Conservation (phyloP, 1,140 invertebrate species). For the Lucilia cuprina region DNA sequence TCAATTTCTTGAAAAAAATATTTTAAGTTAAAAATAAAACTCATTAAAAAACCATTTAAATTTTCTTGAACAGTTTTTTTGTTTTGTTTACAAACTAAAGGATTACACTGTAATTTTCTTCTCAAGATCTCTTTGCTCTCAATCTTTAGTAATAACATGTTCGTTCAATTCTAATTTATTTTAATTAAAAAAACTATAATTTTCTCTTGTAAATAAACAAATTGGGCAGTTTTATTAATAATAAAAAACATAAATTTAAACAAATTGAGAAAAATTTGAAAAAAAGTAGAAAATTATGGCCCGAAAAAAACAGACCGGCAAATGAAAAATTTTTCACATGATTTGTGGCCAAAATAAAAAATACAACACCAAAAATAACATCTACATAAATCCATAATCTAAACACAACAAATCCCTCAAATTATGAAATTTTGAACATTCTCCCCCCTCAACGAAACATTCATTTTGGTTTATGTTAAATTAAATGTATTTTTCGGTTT, state of each 20-base stretch:
- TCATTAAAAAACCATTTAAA: background rate
- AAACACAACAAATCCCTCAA: no score
- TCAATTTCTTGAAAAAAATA: background rate
- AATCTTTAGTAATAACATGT: no score
- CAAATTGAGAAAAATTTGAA: background rate
- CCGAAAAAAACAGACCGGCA: background rate
- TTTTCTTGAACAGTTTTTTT: background rate
- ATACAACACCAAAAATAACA: no score
- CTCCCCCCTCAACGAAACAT: no score
- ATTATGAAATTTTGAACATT: no score
- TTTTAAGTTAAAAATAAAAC: background rate
- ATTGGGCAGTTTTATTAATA: background rate
- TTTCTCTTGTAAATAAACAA: background rate
- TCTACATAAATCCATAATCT: no score
- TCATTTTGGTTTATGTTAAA: no score
- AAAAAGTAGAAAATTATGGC: background rate
- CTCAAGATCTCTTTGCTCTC: background rate
- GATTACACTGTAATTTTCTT: background rate
- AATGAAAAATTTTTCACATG: background rate
- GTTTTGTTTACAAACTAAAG: background rate
- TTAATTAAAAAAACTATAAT: background rate
- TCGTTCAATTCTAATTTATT: no score
- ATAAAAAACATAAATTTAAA: background rate
- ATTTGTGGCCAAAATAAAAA: background rate
- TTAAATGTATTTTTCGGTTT: no score